These are phyloP conservation scores for Hirundo rustica DNA, from an alignment of 2,797 vertebrate genomes.

Conservation along the genomic window DNA sequence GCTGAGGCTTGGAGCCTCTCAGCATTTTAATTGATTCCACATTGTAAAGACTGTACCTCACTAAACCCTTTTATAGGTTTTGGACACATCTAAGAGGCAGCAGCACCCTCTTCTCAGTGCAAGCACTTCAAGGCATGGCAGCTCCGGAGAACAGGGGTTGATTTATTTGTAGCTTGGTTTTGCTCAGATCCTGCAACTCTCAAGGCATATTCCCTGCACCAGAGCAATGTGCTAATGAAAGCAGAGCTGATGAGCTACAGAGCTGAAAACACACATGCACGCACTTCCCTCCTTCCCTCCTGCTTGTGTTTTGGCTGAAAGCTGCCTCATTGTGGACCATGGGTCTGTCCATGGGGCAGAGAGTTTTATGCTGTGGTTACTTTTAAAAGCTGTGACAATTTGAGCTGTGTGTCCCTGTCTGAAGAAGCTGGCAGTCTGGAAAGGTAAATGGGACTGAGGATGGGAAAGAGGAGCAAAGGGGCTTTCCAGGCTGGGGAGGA, in stretches of 20 bases:
- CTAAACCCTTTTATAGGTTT: neutral
- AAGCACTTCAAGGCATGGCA: neutral
- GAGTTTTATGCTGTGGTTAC: neutral
- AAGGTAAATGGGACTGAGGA: neutral
- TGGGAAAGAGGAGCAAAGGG: neutral
- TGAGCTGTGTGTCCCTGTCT: neutral
- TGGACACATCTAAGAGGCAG: neutral
- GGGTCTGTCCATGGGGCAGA: neutral
- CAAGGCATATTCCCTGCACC: neutral
- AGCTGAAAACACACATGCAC: neutral
- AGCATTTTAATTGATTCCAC: slow-evolving; percentile 33
- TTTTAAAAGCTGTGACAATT: neutral
- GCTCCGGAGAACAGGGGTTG: neutral
- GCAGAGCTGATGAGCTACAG: neutral
- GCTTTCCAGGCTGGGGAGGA: neutral
- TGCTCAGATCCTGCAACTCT: neutral
- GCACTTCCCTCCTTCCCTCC: neutral
- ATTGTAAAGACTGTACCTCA: neutral
- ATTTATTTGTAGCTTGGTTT: slow-evolving; percentile 10
- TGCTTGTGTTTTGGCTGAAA: neutral
- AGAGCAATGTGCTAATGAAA: neutral
- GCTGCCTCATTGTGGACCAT: neutral
- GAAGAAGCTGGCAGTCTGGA: neutral
- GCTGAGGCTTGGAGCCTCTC: neutral
- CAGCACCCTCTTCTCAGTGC: neutral